phyloP scores from a whole-genome alignment of 2,113 vertebrate genomes.

The Aldabrachelys gigantea region DNA sequence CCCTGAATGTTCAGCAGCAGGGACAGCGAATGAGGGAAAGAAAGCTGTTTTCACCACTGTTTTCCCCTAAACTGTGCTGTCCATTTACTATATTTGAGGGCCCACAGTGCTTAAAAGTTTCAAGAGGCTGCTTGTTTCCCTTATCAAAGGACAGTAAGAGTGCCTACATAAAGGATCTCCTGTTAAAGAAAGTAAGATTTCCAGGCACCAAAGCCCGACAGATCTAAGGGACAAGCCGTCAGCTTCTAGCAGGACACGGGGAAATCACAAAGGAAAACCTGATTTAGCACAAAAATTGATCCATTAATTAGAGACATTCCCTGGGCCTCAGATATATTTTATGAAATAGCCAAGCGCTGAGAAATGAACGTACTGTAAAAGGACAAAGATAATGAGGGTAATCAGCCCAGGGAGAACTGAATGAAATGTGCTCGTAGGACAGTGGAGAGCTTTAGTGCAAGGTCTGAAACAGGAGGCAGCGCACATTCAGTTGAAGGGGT shows the following conservation, averaged over 20 bases:
- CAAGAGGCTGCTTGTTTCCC: background rate
- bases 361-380: background rate
- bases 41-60: background rate
- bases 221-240: background rate
- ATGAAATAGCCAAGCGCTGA: background rate
- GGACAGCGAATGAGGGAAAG: background rate
- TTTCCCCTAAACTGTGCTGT: background rate
- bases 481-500: background rate
- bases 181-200: background rate
- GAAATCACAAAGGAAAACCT: background rate
- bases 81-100: background rate
- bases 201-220: background rate
- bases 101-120: accelerated
- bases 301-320: background rate
- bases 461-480: background rate
- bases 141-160: too few relatives aligned
- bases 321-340: background rate
- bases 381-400: background rate
- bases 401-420: background rate
- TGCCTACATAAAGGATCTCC: background rate
- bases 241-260: background rate
- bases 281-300: background rate
- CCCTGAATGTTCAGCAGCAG: accelerated
- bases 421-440: background rate
- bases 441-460: background rate